Base-by-base conservation (phyloP, 37 sponge, comb jelly and placozoan species). In the Geodia barretti region DNA sequence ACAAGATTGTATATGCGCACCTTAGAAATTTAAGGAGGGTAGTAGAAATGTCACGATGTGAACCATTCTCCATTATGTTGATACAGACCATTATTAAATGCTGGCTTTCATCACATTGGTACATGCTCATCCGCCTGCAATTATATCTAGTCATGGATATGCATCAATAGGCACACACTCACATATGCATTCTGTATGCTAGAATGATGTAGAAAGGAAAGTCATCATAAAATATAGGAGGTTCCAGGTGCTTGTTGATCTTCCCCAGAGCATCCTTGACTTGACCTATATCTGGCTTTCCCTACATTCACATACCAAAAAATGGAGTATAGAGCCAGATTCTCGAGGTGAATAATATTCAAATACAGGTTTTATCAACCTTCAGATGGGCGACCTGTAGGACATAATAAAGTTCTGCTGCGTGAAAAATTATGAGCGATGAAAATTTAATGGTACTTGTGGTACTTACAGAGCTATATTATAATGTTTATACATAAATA, bases 191-290 rank as follows among this genome's bases (percentile, higher is more conserved):
- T 19, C 81, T 37, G 40, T 82, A 74, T 62, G 68, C 70, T 14
- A 88, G 72, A n/a, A 88, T 2, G 4, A 88, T 31, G 62, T 83
- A 83, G 84, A 88, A 83, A 36, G 89, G 89, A 42, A 78, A 73
- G 31, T 88, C 89, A 8, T 8, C 42, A 4, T n/a, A 25, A 73
- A 88, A 83, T 29, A 62, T 21, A n/a, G n/a, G n/a, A 0, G 59
- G 9, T 9, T 34, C 40, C 24, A 88, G 60, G 69, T 79, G 80
- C 0, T 14, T 30, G 1, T 66, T 62, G 4, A 88, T 17, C 43
- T 28, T 71, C 72, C 78, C 72, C 64, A 85, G 62, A 32, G 65
- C 62, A 23, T 78, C 79, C 32, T 38, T 71, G 40, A 88, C 41
- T 4, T 81, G 88, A 29, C 39, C 80, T 30, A n/a, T 54, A 25